Percentiles rank a stretch among this genome's conserved stretches.
Conservation (phyloP, 2,888 invertebrate genomes). For the Spicauda simplicius region DNA sequence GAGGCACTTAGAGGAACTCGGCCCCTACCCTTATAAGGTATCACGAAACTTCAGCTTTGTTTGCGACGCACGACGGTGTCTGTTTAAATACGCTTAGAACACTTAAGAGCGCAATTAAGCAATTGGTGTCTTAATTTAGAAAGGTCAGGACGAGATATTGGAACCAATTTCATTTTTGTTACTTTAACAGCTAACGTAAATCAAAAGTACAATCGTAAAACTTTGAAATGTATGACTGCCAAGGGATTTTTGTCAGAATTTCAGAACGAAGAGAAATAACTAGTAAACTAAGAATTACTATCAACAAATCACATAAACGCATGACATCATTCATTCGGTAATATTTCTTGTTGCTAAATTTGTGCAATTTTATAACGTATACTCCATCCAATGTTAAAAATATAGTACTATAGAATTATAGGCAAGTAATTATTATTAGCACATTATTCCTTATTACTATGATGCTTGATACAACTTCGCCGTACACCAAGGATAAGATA, state of each 20-base stretch:
- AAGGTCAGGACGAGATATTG: conserved; percentile 21
- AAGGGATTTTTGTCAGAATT: not conserved
- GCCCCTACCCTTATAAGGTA: conserved; percentile 68
- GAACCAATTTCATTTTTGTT: conserved; percentile 22
- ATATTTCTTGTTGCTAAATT: not conserved
- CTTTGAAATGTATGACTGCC: not conserved
- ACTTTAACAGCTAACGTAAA: not conserved
- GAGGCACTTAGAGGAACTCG: conserved; percentile 67
- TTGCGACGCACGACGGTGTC: conserved; percentile 15
- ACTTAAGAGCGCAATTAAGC: conserved; percentile 36
- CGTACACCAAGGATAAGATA: conserved; percentile 17
- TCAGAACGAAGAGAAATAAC: no score
- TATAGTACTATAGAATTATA: not conserved
- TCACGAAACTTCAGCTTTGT: conserved; percentile 35
- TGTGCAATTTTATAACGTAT: no score
- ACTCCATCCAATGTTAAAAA: no score
- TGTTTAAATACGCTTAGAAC: conserved; percentile 32
- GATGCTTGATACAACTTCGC: conserved; percentile 22
- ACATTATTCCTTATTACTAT: conserved; percentile 7
- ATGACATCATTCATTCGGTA: no score
- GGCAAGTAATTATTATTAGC: not conserved
- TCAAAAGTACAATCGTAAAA: not conserved
- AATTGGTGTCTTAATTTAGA: conserved; percentile 34
- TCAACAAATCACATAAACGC: no score
- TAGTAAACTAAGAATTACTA: no score